These are phyloP conservation scores for Eleutherodactylus coqui DNA, from an alignment of 2,797 vertebrate genomes.

Conservation along the genomic window DNA sequence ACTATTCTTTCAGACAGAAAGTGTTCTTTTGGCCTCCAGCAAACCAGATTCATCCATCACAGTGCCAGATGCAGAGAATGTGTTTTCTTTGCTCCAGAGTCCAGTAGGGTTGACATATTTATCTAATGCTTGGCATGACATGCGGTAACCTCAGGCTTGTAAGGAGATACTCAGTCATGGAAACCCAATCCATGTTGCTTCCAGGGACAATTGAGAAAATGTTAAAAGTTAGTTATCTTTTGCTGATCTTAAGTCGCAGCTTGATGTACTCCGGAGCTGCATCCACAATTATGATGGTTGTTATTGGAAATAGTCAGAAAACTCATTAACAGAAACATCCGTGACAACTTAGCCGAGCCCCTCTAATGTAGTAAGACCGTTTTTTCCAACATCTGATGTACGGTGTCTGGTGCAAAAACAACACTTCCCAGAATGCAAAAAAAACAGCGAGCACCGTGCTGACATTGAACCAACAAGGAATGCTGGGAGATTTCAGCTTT, in stretches of 20 bases:
- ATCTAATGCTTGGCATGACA: too few species aligned
- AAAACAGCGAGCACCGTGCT: not conserved
- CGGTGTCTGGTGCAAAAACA: not conserved
- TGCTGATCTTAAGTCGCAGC: not conserved
- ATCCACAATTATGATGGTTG: not conserved
- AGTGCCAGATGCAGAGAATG: not conserved
- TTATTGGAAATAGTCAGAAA: not conserved
- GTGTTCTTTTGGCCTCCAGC: too few species aligned
- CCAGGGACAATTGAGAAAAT: too few species aligned
- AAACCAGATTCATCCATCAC: not conserved
- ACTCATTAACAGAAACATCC: not conserved
- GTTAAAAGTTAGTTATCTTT: not conserved
- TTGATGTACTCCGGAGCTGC: not conserved
- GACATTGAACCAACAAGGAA: not conserved
- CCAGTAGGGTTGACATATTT: too few species aligned
- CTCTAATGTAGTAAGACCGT: not conserved
- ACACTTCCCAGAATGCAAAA: not conserved
- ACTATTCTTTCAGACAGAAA: too few species aligned
- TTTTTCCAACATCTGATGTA: too few species aligned
- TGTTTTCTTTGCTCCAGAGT: not conserved
- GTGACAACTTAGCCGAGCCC: not conserved
- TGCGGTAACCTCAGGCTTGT: too few species aligned
- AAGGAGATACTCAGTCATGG: too few species aligned
- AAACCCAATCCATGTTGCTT: too few species aligned
- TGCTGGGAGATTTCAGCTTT: not conserved